Evolutionary conservation across 2,888 invertebrate genomes (phyloP), one percentile per base, ranked within the genome.

Genomic region (Cyrtodaria siliqua): DNA sequence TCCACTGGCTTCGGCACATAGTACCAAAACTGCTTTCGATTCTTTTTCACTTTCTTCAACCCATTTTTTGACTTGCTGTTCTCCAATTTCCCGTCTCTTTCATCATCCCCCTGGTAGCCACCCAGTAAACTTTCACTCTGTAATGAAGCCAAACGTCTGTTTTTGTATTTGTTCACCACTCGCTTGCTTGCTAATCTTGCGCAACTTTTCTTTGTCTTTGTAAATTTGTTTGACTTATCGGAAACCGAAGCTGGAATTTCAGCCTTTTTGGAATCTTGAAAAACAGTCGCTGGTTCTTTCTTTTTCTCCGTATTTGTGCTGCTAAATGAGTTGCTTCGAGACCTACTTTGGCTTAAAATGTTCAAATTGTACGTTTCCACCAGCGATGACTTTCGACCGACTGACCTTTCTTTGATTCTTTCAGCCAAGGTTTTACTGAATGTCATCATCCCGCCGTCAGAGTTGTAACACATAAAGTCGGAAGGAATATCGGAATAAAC

Each of bases 351-450:
- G 56, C 38, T 55, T 12, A 76, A 24, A 24, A 47, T 44, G 56
- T 73, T 73, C n/a, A 79, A 3, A 62, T 70, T 79, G 33, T 74
- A 70, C 8, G 56, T 52, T 20, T 53, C 55, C 0, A 70, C 66
- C 20, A 38, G 16, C 6, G 44, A 44, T 27, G 27, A 53, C 3
- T 55, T 23, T 20, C 64, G 47, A 26, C 77, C 57, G 8, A 56
- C 52, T 8, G 66, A 38, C 24, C 80, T 64, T 26, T 76, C 69
- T 29, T 80, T 80, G 18, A 80, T 71, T 24, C 80, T 64, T n/a
- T 80, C 80, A 29, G 80, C 80, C 27, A 80, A 62, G 27, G 76
- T 70, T 40, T 76, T 76, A 16, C 64, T 69, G 52, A 69, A 75
- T 24, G 38, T 64, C 12, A 64, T 27, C 0, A 66, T 18, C 14